These are phyloP conservation scores for Eupeodes luniger DNA, from an alignment of 2,888 invertebrate species.

Conservation along the genomic window DNA sequence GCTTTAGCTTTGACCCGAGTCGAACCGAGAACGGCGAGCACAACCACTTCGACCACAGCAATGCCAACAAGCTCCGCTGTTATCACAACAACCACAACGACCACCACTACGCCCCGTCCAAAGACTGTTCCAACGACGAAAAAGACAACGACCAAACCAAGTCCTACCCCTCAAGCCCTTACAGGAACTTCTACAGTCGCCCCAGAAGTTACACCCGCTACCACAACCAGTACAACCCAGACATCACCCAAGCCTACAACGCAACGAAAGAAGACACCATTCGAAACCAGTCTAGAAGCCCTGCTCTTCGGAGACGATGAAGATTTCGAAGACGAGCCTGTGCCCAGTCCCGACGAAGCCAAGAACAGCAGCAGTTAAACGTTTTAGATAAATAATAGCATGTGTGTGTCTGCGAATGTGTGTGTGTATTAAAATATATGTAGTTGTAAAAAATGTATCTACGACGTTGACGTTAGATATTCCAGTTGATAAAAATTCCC, in stretches of 20 bases:
- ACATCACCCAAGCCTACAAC: conserved; percentile 77
- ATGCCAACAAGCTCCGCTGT: conserved; percentile 16
- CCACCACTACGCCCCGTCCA: conserved; percentile 41
- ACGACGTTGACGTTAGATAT: conserved; percentile 17
- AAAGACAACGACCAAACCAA: conserved; percentile 46
- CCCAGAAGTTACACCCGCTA: conserved; percentile 40
- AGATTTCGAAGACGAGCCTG: conserved; percentile 78
- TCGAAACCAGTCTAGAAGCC: conserved; percentile 83
- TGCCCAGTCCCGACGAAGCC: conserved; percentile 75
- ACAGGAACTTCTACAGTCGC: conserved; percentile 44
- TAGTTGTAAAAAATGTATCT: conserved; percentile 36
- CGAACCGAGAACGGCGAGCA: conserved; percentile 63
- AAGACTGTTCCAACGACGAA: conserved; percentile 49
- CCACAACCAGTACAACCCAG: conserved; percentile 42
- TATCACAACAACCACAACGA: conserved; percentile 19
- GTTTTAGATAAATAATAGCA: conserved; percentile 72
- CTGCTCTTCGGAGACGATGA: conserved; percentile 83
- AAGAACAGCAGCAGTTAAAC: conserved; percentile 60
- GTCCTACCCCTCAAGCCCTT: conserved; percentile 53
- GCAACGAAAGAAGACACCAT: conserved; percentile 80
- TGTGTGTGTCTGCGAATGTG: conserved; percentile 38
- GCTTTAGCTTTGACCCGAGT: conserved; percentile 78
- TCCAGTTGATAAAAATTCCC: conserved; percentile 31
- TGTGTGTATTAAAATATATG: conserved; percentile 69
- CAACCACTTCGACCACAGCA: conserved; percentile 28